A percentile compares a stretch with the other conserved stretches of the same genome.
Evolutionary conservation across 1,140 invertebrate species (phyloP).

Genomic region (Papilio polyxenes): DNA sequence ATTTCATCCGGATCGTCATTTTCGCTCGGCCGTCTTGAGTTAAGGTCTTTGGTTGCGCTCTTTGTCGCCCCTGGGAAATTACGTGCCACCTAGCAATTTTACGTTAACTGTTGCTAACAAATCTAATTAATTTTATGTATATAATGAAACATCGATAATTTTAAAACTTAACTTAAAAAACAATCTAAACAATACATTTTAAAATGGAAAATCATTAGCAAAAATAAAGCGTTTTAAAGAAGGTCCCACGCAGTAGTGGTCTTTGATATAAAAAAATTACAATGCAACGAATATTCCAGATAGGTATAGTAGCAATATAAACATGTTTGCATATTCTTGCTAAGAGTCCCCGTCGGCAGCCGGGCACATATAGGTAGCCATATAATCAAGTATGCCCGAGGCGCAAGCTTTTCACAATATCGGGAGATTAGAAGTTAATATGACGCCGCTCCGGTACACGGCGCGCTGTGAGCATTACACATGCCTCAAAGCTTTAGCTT

Average conservation of each 20-base stretch:
- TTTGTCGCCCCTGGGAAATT: slow-evolving; percentile 31
- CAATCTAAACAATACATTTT: no score
- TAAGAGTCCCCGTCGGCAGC: slow-evolving; percentile 14
- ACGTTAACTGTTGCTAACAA: slow-evolving; percentile 31
- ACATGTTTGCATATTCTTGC: slow-evolving; percentile 16
- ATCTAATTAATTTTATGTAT: slow-evolving; percentile 37
- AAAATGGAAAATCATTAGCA: no score
- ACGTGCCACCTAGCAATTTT: slow-evolving; percentile 36
- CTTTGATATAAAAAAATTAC: neutral
- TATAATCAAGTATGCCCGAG: slow-evolving; percentile 35
- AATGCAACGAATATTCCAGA: neutral
- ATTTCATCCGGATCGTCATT: slow-evolving; percentile 26
- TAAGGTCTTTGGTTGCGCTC: slow-evolving; percentile 5
- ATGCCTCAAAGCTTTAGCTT: slow-evolving; percentile 34
- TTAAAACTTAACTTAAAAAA: no score
- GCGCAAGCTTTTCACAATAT: slow-evolving; percentile 39
- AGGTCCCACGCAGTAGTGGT: neutral
- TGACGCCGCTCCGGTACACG: slow-evolving; percentile 35
- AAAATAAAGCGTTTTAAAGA: neutral
- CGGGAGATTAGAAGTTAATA: slow-evolving; percentile 39
- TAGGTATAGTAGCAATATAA: slow-evolving; percentile 6
- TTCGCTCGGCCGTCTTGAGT: slow-evolving; percentile 34
- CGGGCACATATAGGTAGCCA: slow-evolving; percentile 22
- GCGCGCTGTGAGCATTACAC: slow-evolving; percentile 23
- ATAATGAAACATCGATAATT: slow-evolving; percentile 25